Evolutionary conservation across 2,888 invertebrate genomes (phyloP).

Genomic region (Spisula subtruncata): DNA sequence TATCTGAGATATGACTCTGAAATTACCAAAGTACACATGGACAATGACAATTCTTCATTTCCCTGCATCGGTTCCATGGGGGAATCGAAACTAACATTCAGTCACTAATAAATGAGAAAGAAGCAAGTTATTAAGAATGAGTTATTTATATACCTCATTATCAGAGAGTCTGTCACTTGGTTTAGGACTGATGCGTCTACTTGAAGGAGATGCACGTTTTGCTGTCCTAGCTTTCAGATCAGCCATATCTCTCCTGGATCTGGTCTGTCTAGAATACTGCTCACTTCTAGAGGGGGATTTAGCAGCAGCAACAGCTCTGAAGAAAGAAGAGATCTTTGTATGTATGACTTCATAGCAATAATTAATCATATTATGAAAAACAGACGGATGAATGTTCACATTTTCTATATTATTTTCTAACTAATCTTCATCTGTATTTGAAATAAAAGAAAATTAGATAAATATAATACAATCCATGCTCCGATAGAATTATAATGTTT

Average conservation of each 20-base stretch:
- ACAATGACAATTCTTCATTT: too few species aligned
- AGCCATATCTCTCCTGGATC: constrained; percentile 61
- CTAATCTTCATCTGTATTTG: too few species aligned
- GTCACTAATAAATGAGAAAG: background rate
- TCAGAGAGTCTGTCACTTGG: constrained; percentile 70
- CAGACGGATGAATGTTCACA: too few species aligned
- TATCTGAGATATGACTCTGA: too few species aligned
- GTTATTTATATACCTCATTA: constrained; percentile 65
- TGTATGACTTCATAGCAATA: background rate
- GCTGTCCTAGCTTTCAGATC: constrained; percentile 40
- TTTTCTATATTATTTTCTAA: too few species aligned
- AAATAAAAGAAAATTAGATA: too few species aligned
- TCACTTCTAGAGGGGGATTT: constrained; percentile 28
- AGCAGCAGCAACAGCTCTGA: constrained; percentile 34
- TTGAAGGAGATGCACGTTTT: constrained; percentile 67
- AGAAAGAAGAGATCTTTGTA: background rate
- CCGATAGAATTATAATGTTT: too few species aligned
- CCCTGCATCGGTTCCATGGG: too few species aligned
- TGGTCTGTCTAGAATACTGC: constrained; percentile 15
- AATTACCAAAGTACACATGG: too few species aligned
- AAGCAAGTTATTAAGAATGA: background rate
- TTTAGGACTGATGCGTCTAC: constrained; percentile 61
- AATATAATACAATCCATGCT: too few species aligned
- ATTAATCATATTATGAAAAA: too few species aligned
- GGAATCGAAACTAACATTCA: too few species aligned